phyloP scores from a whole-genome alignment of 2,797 vertebrate genomes.

The Pangasius sanitwongsei region DNA sequence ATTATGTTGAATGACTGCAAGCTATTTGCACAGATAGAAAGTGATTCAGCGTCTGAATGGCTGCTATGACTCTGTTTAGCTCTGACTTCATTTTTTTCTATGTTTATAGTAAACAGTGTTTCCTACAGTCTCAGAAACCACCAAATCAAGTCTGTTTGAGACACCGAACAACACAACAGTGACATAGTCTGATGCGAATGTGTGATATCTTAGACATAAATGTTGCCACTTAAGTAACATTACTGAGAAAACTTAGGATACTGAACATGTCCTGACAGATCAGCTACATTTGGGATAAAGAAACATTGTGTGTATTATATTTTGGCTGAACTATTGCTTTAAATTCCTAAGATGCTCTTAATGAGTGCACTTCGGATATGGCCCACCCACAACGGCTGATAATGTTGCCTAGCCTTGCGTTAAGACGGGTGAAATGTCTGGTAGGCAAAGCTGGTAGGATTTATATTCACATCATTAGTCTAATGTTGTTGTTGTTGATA shows the following conservation, averaged over 20 bases:
- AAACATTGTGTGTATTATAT: neutral
- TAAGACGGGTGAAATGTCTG: neutral
- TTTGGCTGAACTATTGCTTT: neutral
- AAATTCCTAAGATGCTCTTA: neutral
- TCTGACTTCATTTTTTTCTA: neutral
- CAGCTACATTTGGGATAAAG: too few species aligned
- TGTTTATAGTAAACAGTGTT: neutral
- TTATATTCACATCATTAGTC: constrained; percentile 34
- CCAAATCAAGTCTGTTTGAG: neutral
- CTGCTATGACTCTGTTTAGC: neutral
- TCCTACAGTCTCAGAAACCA: neutral
- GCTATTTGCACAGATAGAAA: neutral
- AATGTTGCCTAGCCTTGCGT: constrained; percentile 28
- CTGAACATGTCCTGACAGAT: neutral
- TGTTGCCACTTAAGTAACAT: neutral
- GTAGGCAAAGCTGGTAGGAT: constrained; percentile 29
- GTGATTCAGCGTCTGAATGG: neutral
- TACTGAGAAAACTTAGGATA: neutral
- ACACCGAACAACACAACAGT: neutral
- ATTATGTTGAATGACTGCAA: neutral
- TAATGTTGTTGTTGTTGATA: constrained; percentile 30
- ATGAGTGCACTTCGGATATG: constrained; percentile 2
- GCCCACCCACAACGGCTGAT: constrained; percentile 31
- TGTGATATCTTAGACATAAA: neutral
- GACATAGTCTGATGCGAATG: neutral